phyloP scores from a whole-genome alignment of 37 sponge, comb jelly and placozoan genomes.

The Mnemiopsis leidyi region DNA sequence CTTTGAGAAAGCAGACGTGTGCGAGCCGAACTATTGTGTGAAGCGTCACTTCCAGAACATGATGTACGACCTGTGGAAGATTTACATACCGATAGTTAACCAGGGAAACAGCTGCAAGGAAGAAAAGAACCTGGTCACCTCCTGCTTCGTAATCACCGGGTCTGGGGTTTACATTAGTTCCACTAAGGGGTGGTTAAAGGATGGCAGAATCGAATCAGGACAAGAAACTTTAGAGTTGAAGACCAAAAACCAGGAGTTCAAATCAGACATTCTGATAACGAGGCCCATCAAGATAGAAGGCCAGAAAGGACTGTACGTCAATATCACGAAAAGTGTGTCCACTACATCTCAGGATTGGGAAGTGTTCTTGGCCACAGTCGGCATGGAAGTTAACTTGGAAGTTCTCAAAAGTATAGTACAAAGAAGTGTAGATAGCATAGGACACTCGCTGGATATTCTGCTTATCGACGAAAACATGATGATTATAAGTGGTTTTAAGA shows the following conservation, averaged over 20 bases:
- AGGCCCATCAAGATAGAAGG: not conserved
- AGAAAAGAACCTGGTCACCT: not conserved
- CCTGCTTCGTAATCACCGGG: not conserved
- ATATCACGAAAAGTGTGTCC: not conserved
- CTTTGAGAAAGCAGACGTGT: not conserved
- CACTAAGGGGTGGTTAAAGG: not conserved
- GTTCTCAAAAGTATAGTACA: not conserved
- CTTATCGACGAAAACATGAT: slow-evolving; percentile 8
- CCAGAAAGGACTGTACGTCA: not conserved
- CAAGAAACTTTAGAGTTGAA: not conserved
- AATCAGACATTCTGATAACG: not conserved
- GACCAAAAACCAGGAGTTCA: slow-evolving; percentile 16
- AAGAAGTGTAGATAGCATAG: not conserved
- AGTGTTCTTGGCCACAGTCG: not conserved
- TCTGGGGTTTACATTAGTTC: not conserved
- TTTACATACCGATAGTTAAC: not conserved
- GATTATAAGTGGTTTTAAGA: not conserved
- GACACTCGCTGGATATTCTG: not conserved
- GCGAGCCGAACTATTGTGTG: slow-evolving; percentile 31
- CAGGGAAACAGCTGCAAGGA: not conserved
- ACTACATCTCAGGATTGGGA: not conserved
- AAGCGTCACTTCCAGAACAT: slow-evolving; percentile 20
- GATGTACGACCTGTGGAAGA: not conserved
- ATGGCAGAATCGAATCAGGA: not conserved
- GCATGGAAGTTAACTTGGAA: not conserved